A percentile compares a stretch with the other conserved stretches of the same genome.
Evolutionary conservation across 1,140 invertebrate species (phyloP).

Genomic region (Antheraea pernyi): DNA sequence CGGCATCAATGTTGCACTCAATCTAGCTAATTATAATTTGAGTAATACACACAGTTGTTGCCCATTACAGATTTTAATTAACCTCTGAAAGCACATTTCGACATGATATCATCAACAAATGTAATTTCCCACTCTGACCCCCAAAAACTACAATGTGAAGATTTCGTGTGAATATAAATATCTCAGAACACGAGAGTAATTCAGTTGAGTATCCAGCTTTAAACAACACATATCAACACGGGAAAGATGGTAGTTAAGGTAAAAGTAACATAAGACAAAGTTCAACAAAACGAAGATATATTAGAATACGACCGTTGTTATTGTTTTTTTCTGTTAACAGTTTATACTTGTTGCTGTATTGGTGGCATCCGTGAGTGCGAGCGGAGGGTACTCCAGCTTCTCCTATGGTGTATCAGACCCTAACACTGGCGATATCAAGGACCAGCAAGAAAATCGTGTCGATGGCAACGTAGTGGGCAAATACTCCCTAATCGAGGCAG

Average conservation of each 20-base stretch:
- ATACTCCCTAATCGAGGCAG: constrained; percentile 70
- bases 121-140: constrained; percentile 38
- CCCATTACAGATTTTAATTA: constrained; percentile 32
- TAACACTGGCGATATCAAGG: constrained; percentile 78
- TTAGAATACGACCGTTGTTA: neutral
- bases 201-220: constrained; percentile 32
- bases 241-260: constrained; percentile 57
- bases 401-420: constrained; percentile 73
- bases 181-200: constrained; percentile 20
- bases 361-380: constrained; percentile 41
- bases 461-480: constrained; percentile 80
- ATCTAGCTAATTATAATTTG: constrained; percentile 11
- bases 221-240: constrained; percentile 18
- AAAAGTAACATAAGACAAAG: constrained; percentile 10
- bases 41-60: constrained; percentile 28
- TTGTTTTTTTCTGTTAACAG: constrained; percentile 29
- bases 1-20: constrained; percentile 8
- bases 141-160: constrained; percentile 34
- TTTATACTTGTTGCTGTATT: constrained; percentile 42
- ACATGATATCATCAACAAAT: constrained; percentile 10
- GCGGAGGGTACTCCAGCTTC: constrained; percentile 53
- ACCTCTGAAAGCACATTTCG: constrained; percentile 32
- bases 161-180: constrained; percentile 40
- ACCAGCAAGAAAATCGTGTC: constrained; percentile 71
- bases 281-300: neutral